phyloP scores from a whole-genome alignment of 2,888 invertebrate genomes.

The Drosophila cracens region DNA sequence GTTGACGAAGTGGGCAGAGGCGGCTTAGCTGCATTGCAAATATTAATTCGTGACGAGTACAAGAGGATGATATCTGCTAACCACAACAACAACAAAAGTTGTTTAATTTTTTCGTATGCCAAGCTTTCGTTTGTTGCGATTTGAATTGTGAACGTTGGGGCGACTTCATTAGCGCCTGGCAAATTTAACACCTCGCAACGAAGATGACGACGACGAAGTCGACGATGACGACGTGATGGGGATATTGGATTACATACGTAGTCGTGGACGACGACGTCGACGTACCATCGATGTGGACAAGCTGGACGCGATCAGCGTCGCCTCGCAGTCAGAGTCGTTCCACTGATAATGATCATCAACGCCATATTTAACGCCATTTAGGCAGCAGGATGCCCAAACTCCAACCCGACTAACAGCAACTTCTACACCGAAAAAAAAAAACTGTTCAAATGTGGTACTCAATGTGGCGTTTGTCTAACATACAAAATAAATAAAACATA shows the following conservation, averaged over 20 bases:
- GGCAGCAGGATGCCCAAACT: conserved; percentile 60
- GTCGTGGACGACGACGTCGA: conserved; percentile 25
- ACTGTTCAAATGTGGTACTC: background rate
- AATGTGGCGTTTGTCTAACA: background rate
- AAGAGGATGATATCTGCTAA: conserved; percentile 37
- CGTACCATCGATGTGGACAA: conserved; percentile 23
- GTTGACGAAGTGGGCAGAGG: background rate
- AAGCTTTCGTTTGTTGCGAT: conserved; percentile 36
- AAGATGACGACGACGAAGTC: conserved; percentile 24
- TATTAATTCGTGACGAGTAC: conserved; percentile 72
- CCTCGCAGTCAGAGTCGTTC: conserved; percentile 35
- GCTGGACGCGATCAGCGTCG: conserved; percentile 22
- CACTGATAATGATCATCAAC: conserved; percentile 73
- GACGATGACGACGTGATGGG: conserved; percentile 59
- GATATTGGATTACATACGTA: conserved; percentile 70
- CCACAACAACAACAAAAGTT: conserved; percentile 9
- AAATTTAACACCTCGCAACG: conserved; percentile 66
- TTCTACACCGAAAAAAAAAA: conserved; percentile 4
- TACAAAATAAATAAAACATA: background rate
- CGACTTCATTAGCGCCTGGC: conserved; percentile 68
- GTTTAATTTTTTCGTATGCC: conserved; percentile 44
- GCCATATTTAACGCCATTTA: conserved; percentile 80
- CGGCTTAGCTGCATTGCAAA: conserved; percentile 41
- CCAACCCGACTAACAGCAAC: conserved; percentile 19
- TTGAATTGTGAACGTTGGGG: conserved; percentile 44